Evolutionary conservation across 1,140 invertebrate genomes (phyloP).

Genomic region (Anthonomus grandis): DNA sequence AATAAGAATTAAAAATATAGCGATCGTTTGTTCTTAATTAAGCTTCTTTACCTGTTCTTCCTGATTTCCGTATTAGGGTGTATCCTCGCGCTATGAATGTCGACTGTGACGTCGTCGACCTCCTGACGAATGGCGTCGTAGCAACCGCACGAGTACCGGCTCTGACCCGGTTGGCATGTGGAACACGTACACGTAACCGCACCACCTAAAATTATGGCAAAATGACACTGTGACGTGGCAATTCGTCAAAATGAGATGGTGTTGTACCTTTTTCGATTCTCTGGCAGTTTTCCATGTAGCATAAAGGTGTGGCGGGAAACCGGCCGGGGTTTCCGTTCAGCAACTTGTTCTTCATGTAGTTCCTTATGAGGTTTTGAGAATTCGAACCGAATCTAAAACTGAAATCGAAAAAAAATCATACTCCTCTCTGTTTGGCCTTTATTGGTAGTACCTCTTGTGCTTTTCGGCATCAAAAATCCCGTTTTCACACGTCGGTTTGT

Average conservation of each 20-base stretch:
- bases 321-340: not conserved
- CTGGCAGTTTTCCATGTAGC: conserved; percentile 25
- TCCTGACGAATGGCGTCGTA: conserved; percentile 30
- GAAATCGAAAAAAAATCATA: not conserved
- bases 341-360: not conserved
- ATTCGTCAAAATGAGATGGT: not conserved
- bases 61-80: not conserved
- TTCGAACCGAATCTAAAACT: conserved; percentile 2
- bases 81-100: not conserved
- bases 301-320: conserved; percentile 15
- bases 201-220: not conserved
- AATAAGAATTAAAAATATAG: no score
- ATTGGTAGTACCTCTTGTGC: conserved; percentile 9
- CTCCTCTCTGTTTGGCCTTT: not conserved
- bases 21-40: not conserved
- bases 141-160: conserved; percentile 26
- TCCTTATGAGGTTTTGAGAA: conserved; percentile 10
- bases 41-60: not conserved
- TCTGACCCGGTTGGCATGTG: conserved; percentile 25
- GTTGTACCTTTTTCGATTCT: conserved; percentile 12
- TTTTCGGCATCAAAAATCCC: conserved; percentile 10
- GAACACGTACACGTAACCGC: conserved; percentile 14
- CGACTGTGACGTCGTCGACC: conserved; percentile 10
- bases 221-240: not conserved
- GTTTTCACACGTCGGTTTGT: conserved; percentile 11